Conservation (phyloP, 2,888 invertebrate genomes). For the Enchytraeus crypticus region DNA sequence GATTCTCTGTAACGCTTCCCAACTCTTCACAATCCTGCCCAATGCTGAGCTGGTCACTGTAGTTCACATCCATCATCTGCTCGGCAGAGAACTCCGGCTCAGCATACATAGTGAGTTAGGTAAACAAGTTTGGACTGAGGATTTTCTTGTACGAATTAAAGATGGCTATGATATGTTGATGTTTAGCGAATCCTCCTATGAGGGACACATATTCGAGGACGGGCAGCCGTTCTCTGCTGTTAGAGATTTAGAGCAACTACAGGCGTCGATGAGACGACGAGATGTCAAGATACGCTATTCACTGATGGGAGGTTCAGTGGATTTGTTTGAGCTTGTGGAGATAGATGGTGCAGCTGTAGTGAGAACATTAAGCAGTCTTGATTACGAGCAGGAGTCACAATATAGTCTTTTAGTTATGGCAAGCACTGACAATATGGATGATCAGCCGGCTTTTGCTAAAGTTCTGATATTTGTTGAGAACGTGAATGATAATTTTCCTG, state of each 20-base stretch:
- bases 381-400: conserved; percentile 64
- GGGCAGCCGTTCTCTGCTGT: conserved; percentile 13
- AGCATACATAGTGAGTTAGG: conserved; percentile 20
- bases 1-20: conserved; percentile 2
- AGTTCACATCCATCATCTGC: conserved; percentile 21
- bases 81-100: conserved; percentile 22
- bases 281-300: conserved; percentile 11
- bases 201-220: conserved; percentile 22
- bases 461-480: conserved; percentile 17
- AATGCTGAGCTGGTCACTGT: conserved; percentile 31
- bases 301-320: conserved; percentile 8
- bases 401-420: conserved; percentile 62
- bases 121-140: conserved; percentile 18
- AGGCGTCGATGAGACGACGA: conserved; percentile 3
- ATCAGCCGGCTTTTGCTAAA: conserved; percentile 60
- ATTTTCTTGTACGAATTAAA: conserved; percentile 19
- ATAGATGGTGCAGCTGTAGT: conserved; percentile 18
- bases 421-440: conserved; percentile 42
- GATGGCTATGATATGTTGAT: conserved; percentile 14
- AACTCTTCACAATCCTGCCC: conserved; percentile 14
- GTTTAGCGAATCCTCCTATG: conserved; percentile 18
- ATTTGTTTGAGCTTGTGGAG: conserved; percentile 18
- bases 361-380: conserved; percentile 57
- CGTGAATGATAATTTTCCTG: conserved; percentile 22
- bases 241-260: conserved; percentile 15